These are phyloP conservation scores for Candidula unifasciata DNA, from an alignment of 2,888 invertebrate genomes.

Conservation along the genomic window DNA sequence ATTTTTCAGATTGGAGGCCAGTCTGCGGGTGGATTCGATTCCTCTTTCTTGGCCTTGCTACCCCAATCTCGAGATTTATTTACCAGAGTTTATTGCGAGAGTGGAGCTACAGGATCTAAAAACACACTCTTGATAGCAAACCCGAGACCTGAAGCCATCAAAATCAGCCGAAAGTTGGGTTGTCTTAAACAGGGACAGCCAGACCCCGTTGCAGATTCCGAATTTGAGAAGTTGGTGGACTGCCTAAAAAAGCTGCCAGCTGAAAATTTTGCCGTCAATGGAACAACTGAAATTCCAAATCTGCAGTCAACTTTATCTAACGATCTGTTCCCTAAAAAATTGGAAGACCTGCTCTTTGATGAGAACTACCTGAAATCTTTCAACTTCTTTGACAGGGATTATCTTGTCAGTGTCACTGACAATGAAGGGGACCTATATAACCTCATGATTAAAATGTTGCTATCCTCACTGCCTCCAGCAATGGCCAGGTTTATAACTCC, in stretches of 20 bases:
- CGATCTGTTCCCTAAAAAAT: constrained; percentile 42
- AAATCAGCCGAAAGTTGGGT: constrained; percentile 1
- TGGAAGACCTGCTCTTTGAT: constrained; percentile 27
- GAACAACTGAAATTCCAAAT: background rate
- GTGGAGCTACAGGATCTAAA: constrained; percentile 30
- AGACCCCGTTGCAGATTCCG: constrained; percentile 28
- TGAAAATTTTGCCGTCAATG: background rate
- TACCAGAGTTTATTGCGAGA: constrained; percentile 19
- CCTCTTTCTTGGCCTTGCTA: constrained; percentile 5
- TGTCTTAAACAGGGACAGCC: background rate
- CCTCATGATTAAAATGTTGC: background rate
- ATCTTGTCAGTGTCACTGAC: constrained; percentile 34
- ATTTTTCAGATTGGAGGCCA: constrained; percentile 27
- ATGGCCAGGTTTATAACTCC: background rate
- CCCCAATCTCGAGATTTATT: constrained; percentile 17
- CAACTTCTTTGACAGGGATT: constrained; percentile 42
- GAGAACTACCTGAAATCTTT: constrained; percentile 43
- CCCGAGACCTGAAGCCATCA: constrained; percentile 13
- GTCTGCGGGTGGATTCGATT: constrained; percentile 38
- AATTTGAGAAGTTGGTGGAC: constrained; percentile 27
- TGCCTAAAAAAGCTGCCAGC: constrained; percentile 30
- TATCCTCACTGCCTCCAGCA: background rate
- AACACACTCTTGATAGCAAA: background rate
- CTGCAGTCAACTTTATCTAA: constrained; percentile 29
- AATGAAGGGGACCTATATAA: constrained; percentile 42